Evolutionary conservation across 2,113 vertebrate genomes (phyloP).

Genomic region (Boulengeromyrus knoepffleri): DNA sequence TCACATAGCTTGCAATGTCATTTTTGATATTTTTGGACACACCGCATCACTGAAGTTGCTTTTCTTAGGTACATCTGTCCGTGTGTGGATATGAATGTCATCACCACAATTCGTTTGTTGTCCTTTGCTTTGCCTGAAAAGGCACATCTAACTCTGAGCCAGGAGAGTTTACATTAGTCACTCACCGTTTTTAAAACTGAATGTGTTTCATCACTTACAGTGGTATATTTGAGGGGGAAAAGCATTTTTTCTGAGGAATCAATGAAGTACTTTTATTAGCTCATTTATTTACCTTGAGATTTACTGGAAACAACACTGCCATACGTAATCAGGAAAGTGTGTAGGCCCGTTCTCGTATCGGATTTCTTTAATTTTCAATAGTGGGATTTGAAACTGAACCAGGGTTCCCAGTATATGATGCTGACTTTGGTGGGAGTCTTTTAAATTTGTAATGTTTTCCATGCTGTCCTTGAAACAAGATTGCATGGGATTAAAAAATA

Average conservation of each 20-base stretch:
- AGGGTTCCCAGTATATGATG: neutral
- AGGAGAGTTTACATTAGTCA: neutral
- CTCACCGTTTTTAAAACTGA: neutral
- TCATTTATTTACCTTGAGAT: neutral
- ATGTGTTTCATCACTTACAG: neutral
- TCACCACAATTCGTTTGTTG: neutral
- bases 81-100: neutral
- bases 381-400: neutral
- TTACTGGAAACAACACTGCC: neutral
- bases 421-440: neutral
- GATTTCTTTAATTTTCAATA: neutral
- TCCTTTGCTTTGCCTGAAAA: neutral
- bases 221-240: neutral
- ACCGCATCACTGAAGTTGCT: neutral
- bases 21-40: neutral
- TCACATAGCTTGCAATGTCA: neutral
- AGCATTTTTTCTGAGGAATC: neutral
- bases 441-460: neutral
- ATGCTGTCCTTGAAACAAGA: neutral
- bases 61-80: neutral
- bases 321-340: neutral
- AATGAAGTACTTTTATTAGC: neutral
- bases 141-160: neutral
- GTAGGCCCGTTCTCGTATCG: neutral
- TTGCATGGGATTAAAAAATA: neutral